A percentile compares a stretch with the other conserved stretches of the same genome.
These are phyloP conservation scores for Spea multiplicata DNA, from an alignment of 2,113 vertebrate species.

Conservation along the genomic window DNA sequence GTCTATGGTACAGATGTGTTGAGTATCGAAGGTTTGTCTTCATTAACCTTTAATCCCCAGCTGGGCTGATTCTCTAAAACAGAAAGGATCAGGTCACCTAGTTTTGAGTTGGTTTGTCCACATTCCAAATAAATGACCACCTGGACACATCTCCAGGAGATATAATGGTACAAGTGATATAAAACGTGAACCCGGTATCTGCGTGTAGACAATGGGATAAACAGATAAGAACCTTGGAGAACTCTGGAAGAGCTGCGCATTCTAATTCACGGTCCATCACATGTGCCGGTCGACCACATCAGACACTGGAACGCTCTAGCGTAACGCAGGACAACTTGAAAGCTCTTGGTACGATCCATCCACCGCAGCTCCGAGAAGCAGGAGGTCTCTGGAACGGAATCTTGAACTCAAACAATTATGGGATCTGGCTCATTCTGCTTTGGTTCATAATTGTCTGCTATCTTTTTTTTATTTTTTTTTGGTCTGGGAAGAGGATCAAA, in stretches of 20 bases:
- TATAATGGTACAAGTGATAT: no score
- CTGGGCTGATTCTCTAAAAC: no score
- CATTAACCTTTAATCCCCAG: no score
- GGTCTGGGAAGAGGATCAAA: constrained; percentile 46
- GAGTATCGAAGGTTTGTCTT: no score
- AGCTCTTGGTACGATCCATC: constrained; percentile 28
- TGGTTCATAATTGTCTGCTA: constrained; percentile 45
- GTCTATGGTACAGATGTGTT: no score
- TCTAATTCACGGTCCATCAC: constrained; percentile 4
- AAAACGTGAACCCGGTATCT: neutral
- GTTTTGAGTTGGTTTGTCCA: no score
- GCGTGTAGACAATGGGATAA: neutral
- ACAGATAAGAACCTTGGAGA: neutral
- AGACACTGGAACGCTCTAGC: constrained; percentile 28
- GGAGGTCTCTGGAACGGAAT: constrained; percentile 35
- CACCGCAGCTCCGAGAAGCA: constrained; percentile 33
- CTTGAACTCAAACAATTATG: constrained; percentile 42
- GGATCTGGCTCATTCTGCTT: constrained; percentile 21
- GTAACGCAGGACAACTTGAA: constrained; percentile 23
- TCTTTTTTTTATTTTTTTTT: constrained; percentile 22
- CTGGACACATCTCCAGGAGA: no score
- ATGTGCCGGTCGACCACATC: constrained; percentile 31
- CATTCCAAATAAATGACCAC: no score
- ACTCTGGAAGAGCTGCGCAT: constrained; percentile 6
- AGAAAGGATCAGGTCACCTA: no score